These are phyloP conservation scores for Solea senegalensis DNA, from an alignment of 2,113 vertebrate genomes.

Conservation along the genomic window DNA sequence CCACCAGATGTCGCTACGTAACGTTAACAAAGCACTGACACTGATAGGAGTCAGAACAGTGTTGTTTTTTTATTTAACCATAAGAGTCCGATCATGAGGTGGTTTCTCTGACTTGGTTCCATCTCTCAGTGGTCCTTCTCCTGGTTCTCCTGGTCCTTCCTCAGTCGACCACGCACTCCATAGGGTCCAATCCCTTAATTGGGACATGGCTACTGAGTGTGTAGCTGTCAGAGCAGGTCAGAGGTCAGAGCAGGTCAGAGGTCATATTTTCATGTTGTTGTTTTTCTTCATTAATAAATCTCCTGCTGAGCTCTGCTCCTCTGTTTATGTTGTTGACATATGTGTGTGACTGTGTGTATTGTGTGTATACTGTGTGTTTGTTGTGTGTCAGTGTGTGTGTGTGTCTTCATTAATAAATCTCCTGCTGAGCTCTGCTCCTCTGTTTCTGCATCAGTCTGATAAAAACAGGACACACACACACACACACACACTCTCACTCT, in stretches of 20 bases:
- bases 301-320: neutral
- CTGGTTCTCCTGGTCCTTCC: too few relatives aligned
- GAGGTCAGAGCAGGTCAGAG: neutral
- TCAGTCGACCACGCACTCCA: too few relatives aligned
- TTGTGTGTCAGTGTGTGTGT: neutral
- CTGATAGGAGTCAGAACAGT: too few relatives aligned
- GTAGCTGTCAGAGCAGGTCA: too few relatives aligned
- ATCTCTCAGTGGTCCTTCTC: too few relatives aligned
- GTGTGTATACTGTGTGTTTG: neutral
- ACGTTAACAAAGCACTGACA: too few relatives aligned
- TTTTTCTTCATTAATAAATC: neutral
- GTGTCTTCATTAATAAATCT: neutral
- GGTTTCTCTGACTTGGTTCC: too few relatives aligned
- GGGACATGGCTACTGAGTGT: too few relatives aligned
- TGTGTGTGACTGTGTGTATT: neutral
- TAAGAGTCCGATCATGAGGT: too few relatives aligned
- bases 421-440: slow-evolving; percentile 5
- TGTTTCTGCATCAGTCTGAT: neutral
- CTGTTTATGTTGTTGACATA: neutral
- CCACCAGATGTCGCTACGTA: too few relatives aligned
- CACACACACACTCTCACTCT: neutral
- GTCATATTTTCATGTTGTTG: neutral
- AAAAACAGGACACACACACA: neutral
- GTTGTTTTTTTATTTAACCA: too few relatives aligned
- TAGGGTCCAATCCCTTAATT: too few relatives aligned